A percentile compares a stretch with the other conserved stretches of the same genome.
Conservation (phyloP, 2,113 vertebrate species). For the Notothenia rossii region DNA sequence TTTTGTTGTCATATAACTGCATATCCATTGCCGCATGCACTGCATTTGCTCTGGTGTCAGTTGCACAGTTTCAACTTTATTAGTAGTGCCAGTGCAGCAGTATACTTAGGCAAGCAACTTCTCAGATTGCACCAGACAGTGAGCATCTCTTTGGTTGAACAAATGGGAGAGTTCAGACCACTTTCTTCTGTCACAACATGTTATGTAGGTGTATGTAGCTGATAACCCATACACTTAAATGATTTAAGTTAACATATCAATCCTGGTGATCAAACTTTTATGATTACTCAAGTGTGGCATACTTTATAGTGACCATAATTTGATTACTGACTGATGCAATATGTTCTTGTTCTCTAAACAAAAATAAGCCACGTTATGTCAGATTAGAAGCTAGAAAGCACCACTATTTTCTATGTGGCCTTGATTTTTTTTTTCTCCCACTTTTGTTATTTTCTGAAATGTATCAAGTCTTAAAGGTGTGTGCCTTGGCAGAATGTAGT, state of each 20-base stretch:
- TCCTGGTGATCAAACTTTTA: background rate
- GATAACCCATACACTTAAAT: background rate
- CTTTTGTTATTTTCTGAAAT: background rate
- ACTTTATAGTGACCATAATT: background rate
- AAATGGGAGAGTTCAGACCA: background rate
- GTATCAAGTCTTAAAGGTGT: background rate
- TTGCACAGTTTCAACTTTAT: constrained; percentile 16
- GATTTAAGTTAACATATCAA: background rate
- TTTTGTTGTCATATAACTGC: background rate
- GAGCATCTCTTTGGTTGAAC: background rate
- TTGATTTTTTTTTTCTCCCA: background rate
- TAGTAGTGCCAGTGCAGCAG: constrained; percentile 8
- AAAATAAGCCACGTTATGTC: background rate
- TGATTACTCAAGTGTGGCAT: background rate
- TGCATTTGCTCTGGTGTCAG: constrained; percentile 10
- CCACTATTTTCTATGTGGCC: background rate
- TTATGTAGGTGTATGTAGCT: background rate
- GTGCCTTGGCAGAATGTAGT: background rate
- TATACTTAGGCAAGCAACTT: background rate
- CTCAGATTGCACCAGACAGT: constrained; percentile 2
- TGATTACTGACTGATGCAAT: background rate
- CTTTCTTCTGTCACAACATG: background rate
- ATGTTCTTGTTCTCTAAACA: background rate
- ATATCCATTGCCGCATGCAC: background rate
- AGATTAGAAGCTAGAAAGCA: background rate